Conservation (phyloP, 1,140 invertebrate genomes). For the Zaprionus gabonicus region DNA sequence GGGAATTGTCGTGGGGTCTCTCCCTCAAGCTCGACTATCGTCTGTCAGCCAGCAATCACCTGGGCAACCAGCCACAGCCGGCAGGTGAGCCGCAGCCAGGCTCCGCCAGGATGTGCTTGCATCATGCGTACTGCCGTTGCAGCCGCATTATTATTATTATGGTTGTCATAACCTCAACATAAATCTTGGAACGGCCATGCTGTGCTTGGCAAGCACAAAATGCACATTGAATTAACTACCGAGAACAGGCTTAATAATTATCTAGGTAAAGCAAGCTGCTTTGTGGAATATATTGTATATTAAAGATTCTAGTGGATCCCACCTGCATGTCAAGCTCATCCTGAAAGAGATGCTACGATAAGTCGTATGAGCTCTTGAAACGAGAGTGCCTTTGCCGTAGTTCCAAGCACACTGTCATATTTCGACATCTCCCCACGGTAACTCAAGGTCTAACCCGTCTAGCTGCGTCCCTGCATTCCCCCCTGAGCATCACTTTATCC, state of each 20-base stretch:
- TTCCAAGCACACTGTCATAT: background rate
- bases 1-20: slow-evolving; percentile 67
- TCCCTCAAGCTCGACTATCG: slow-evolving; percentile 38
- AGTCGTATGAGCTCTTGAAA: background rate
- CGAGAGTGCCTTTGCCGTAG: background rate
- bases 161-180: slow-evolving; percentile 14
- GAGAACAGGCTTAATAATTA: slow-evolving; percentile 1
- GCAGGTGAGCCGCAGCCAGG: background rate
- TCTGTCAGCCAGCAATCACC: slow-evolving; percentile 67
- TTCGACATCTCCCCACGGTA: slow-evolving; percentile 1
- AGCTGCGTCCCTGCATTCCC: background rate
- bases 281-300: background rate
- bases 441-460: slow-evolving; percentile 2
- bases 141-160: slow-evolving; percentile 45
- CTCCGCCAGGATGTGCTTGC: slow-evolving; percentile 12
- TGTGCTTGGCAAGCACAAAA: background rate
- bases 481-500: slow-evolving; percentile 29
- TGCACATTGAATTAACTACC: slow-evolving; percentile 5
- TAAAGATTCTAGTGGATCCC: background rate
- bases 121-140: slow-evolving; percentile 50
- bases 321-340: background rate
- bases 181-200: slow-evolving; percentile 5
- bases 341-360: background rate
- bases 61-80: slow-evolving; percentile 54
- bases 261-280: background rate